These are phyloP conservation scores for Monochamus saltuarius DNA, from an alignment of 1,140 invertebrate genomes.

Conservation along the genomic window DNA sequence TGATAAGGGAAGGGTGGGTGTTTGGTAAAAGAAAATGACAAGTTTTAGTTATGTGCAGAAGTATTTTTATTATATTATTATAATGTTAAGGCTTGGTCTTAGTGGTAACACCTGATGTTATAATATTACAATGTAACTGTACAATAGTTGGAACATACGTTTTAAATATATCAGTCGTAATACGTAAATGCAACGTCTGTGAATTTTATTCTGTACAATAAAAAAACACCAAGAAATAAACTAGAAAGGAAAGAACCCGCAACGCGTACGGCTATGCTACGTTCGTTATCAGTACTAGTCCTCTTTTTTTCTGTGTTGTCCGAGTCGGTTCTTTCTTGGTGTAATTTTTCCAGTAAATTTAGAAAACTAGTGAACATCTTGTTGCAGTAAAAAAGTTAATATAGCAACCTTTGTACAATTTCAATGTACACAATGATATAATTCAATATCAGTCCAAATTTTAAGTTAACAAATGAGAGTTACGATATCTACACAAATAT, in stretches of 20 bases:
- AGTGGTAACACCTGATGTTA: conserved; percentile 21
- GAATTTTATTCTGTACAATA: no score
- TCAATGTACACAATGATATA: conserved; percentile 33
- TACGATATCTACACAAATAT: conserved; percentile 32
- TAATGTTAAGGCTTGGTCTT: conserved; percentile 24
- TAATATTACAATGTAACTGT: conserved; percentile 22
- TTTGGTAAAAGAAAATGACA: no score
- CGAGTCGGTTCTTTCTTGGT: no score
- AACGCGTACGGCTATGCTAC: no score
- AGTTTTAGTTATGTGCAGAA: conserved; percentile 15
- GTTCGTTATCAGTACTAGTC: no score
- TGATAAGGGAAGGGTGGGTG: no score
- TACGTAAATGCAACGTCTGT: conserved; percentile 14
- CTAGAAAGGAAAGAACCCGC: no score
- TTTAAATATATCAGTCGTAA: conserved; percentile 18
- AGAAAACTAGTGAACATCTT: neutral
- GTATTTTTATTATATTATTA: conserved; percentile 20
- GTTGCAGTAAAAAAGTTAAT: conserved; percentile 15
- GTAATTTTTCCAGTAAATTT: no score
- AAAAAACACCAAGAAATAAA: no score
- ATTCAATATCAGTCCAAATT: conserved; percentile 38
- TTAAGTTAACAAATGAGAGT: conserved; percentile 23
- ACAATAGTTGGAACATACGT: conserved; percentile 13
- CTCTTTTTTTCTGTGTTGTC: no score
- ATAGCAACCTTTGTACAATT: conserved; percentile 37